Evolutionary conservation across 2,113 vertebrate genomes (phyloP).

Genomic region (Hyperopisus bebe): DNA sequence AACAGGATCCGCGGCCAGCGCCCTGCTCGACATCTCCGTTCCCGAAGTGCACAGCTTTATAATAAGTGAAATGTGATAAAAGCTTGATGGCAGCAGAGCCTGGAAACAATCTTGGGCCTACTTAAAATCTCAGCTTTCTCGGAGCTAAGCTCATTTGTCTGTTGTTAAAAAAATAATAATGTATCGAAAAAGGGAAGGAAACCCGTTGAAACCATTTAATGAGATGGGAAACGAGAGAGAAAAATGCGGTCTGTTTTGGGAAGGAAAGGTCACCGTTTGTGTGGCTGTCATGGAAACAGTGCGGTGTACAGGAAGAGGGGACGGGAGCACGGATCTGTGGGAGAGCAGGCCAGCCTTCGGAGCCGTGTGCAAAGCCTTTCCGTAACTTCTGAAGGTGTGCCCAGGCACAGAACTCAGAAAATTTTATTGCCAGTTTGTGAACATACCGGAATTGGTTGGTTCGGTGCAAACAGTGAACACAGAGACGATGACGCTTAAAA

Average conservation of each 20-base stretch:
- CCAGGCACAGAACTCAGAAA: not conserved
- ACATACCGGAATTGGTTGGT: too few species aligned
- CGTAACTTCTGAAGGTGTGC: not conserved
- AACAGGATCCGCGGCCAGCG: not conserved
- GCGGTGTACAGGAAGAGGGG: not conserved
- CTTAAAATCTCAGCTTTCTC: not conserved
- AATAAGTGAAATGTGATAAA: constrained; percentile 13
- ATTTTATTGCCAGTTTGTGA: too few species aligned
- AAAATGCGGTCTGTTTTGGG: not conserved
- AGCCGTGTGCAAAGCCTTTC: not conserved
- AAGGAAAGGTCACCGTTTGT: constrained; percentile 12
- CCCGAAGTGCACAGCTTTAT: not conserved
- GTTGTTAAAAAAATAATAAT: not conserved
- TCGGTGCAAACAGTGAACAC: too few species aligned
- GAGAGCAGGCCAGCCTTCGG: not conserved
- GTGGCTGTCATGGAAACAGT: constrained; percentile 11
- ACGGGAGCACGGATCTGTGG: not conserved
- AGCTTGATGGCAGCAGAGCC: not conserved
- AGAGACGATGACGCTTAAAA: too few species aligned
- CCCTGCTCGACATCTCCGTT: not conserved
- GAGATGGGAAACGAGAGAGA: constrained; percentile 10
- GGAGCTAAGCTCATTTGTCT: not conserved
- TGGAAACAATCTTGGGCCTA: not conserved
- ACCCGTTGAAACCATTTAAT: not conserved
- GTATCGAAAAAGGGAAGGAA: not conserved